Evolutionary conservation across 1,140 invertebrate species (phyloP), one percentile per base, ranked within the genome.

Genomic region (Drosophila kohkoa): DNA sequence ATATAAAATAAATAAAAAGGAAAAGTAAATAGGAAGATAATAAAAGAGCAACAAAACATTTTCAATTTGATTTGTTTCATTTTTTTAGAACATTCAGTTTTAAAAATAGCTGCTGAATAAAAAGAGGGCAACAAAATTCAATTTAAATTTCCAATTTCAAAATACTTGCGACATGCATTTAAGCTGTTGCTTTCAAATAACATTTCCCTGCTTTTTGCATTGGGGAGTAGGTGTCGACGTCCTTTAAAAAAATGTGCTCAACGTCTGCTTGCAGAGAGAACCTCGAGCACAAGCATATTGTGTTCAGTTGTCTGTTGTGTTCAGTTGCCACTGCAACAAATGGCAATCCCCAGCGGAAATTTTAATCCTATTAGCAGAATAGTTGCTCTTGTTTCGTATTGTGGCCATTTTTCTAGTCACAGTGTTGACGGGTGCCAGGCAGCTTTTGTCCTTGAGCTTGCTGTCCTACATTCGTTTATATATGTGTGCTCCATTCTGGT

Each of bases 301-400:
- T 38, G 35, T 43, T 43, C 28, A 32, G 25, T 6, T 15, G 11
- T 6, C 30, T 54, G 51, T 1, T n/a, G 13, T 38, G 35, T 2
- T 25, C 35, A 38, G 35, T 13, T 54, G 51, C 15, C 48, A 28
- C 16, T 49, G 15, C 20, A 20, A 58, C 15, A 49, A 35, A 8
- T 55, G 80, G 43, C 65, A 52, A 10, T 16, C 16, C 43, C 28
- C 58, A 60, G 54, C 52, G 54, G 59, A 78, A 30, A 81, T 69
- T 81, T 81, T 85, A 85, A 85, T 86, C 82, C 75, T 76, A 78
- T 86, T 83, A 82, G 63, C 58, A 76, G 38, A 79, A 64, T 82
- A 78, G 55, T 85, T 77, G 72, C 62, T 70, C 46, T 65, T 85
- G 63, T 77, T 85, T 74, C 59, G 70, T 77, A 81, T 78, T 78